A percentile compares a stretch with the other conserved stretches of the same genome.
Evolutionary conservation across 2,888 invertebrate species (phyloP).

Genomic region (Pollenia labialis): DNA sequence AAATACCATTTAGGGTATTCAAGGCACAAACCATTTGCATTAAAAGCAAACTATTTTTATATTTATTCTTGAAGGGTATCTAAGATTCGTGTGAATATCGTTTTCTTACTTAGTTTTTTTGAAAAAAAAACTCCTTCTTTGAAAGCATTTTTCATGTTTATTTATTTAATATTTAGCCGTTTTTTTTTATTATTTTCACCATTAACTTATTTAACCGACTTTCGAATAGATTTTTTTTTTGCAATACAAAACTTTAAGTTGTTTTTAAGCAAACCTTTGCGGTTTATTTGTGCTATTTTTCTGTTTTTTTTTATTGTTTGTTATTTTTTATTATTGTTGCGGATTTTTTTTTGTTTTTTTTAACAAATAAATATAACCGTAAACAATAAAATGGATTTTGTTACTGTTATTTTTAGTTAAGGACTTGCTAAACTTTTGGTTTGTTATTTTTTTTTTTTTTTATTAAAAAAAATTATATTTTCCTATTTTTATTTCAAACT

Average conservation of each 20-base stretch:
- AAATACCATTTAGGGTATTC: too few species aligned
- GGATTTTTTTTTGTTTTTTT: background rate
- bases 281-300: conserved; percentile 38
- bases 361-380: conserved; percentile 5
- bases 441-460: background rate
- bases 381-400: conserved; percentile 21
- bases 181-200: background rate
- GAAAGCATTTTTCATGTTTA: background rate
- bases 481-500: background rate
- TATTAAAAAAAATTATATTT: background rate
- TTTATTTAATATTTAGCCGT: background rate
- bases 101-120: too few species aligned
- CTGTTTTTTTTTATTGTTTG: conserved; percentile 3
- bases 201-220: conserved; percentile 8
- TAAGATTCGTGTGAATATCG: too few species aligned
- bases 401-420: background rate
- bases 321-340: conserved; percentile 8
- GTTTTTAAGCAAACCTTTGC: conserved; percentile 33
- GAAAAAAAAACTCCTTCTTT: background rate
- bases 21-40: too few species aligned
- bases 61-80: too few species aligned
- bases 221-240: background rate
- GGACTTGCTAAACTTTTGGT: background rate
- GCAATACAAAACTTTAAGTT: conserved; percentile 44
- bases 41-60: too few species aligned